Evolutionary conservation across 2,797 vertebrate genomes (phyloP).

Genomic region (Tamandua tetradactyla): DNA sequence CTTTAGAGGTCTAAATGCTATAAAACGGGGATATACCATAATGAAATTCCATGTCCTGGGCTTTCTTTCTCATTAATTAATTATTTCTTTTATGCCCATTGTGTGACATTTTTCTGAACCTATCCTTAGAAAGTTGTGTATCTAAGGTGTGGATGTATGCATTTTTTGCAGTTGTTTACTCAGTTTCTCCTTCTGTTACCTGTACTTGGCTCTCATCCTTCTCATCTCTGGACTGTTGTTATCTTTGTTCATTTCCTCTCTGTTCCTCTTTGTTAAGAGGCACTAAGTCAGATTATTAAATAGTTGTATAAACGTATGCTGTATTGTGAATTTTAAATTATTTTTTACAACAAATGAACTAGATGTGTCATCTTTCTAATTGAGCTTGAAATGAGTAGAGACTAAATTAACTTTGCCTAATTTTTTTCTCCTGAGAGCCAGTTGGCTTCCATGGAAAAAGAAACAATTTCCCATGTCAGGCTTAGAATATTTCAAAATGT

Average conservation of each 20-base stretch:
- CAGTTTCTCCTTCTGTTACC: neutral
- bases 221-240: neutral
- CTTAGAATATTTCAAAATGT: constrained; percentile 36
- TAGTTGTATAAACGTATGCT: neutral
- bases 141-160: rapidly evolving
- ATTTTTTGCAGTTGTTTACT: neutral
- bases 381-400: neutral
- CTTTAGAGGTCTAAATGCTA: neutral
- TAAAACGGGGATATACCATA: neutral
- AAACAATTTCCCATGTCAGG: neutral
- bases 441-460: neutral
- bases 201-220: neutral
- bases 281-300: neutral
- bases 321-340: neutral
- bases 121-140: neutral
- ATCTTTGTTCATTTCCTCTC: neutral
- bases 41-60: neutral
- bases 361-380: neutral
- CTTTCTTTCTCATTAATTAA: neutral
- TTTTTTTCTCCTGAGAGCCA: neutral
- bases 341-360: neutral
- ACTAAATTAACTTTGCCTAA: neutral
- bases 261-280: neutral
- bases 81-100: neutral
- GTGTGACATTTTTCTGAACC: neutral